Base-by-base conservation (phyloP, 2,888 invertebrate genomes). In the Lasioglossum oenotherae region DNA sequence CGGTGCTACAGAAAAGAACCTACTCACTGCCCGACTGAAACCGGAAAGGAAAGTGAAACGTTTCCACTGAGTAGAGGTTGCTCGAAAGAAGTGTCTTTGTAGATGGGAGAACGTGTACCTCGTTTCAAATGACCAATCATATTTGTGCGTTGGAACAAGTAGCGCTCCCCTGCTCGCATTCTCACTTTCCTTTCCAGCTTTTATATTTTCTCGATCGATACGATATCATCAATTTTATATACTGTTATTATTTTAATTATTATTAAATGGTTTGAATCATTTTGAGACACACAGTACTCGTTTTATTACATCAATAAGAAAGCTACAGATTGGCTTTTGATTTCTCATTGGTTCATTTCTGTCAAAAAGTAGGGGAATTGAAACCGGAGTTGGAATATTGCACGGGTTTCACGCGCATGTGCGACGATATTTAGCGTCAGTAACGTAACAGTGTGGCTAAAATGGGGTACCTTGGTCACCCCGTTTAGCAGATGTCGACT, bases 11-110 rank as follows among this genome's bases (percentile, higher is more conserved):
- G 14, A 14, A 79, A 53, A 49, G 78, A 80, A 91, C 90, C 89
- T 46, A 72, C 67, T 81, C 35, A 19, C 41, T 78, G 80, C 78
- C 85, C 85, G 87, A 84, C 85, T 86, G 49, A 86, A 85, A 89
- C 89, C 89, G 90, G 90, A 92, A 92, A 92, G 92, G 64, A 64
- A 86, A 87, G 12, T 46, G 38, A 16, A 71, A 12, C 23, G 41
- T 72, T 27, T 46, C 38, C 2, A 35, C 14, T 16, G 35, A 14
- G 4, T 23, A 73, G 31, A 14, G 8, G 31, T 35, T 46, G 38
- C 60, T 49, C 2, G 4, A 5, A 64, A 35, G 64, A 35, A 69
- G 67, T 14, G 16, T 41, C 1, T 64, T 31, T 71, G 8, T 86
- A 87, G 87, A 87, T 74, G 31, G 64, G 73, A 31, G 53, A 27